These are phyloP conservation scores for Serranus cabrilla DNA, from an alignment of 2,797 vertebrate species.

Conservation along the genomic window DNA sequence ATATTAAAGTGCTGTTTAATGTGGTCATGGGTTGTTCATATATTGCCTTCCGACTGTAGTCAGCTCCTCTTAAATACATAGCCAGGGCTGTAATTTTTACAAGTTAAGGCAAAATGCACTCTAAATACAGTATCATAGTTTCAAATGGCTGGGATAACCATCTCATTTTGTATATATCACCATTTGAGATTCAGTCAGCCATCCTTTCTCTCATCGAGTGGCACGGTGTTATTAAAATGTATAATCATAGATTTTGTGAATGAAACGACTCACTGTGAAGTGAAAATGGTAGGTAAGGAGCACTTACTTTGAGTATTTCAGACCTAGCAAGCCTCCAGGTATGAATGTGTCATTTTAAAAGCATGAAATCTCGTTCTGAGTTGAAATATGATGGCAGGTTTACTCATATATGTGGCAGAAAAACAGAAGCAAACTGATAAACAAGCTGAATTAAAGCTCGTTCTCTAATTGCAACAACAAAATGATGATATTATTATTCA, in stretches of 20 bases:
- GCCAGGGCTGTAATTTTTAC: conserved; percentile 88
- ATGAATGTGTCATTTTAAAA: conserved; percentile 60
- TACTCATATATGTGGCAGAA: conserved; percentile 42
- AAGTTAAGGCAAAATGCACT: conserved; percentile 88
- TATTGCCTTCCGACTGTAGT: conserved; percentile 80
- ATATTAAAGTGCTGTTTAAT: conserved; percentile 88
- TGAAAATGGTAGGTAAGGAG: conserved; percentile 78
- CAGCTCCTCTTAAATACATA: conserved; percentile 86
- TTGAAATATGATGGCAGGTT: conserved; percentile 26
- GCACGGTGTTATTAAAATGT: conserved; percentile 84
- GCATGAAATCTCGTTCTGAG: conserved; percentile 29
- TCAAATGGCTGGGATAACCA: conserved; percentile 81
- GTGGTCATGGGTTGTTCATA: conserved; percentile 84
- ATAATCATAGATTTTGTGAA: conserved; percentile 86
- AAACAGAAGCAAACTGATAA: conserved; percentile 33
- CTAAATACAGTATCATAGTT: conserved; percentile 89
- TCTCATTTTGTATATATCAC: conserved; percentile 81
- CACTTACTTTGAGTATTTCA: conserved; percentile 68
- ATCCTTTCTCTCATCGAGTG: conserved; percentile 68
- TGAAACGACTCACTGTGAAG: conserved; percentile 70
- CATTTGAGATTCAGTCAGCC: conserved; percentile 79
- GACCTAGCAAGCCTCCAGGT: conserved; percentile 54
- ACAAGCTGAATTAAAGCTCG: conserved; percentile 27
- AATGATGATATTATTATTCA: conserved; percentile 17
- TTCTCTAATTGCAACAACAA: conserved; percentile 26